Percentiles rank a stretch among this genome's conserved stretches.
These are phyloP conservation scores for Notechis scutatus DNA, from an alignment of 2,113 vertebrate genomes.

Conservation along the genomic window DNA sequence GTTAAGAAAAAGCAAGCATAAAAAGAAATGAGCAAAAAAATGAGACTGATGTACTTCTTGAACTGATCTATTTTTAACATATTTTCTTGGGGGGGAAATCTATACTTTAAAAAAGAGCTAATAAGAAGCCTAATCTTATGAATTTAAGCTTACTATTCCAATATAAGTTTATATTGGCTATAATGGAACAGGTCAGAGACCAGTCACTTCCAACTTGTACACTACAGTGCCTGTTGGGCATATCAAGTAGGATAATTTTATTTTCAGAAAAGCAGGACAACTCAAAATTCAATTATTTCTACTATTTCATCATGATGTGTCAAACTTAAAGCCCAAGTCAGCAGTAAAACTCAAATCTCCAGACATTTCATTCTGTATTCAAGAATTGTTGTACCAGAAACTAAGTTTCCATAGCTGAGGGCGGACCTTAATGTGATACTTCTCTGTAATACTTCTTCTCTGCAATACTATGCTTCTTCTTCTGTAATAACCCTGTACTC, in stretches of 20 bases:
- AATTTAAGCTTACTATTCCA: neutral
- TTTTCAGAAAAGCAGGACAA: neutral
- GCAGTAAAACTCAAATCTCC: neutral
- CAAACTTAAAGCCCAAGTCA: neutral
- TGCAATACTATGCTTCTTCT: no score
- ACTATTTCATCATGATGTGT: neutral
- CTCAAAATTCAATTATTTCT: no score
- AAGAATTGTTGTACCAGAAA: neutral
- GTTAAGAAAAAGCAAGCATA: conserved; percentile 1
- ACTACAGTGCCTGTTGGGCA: neutral
- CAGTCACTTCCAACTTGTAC: neutral
- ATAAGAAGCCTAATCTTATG: neutral
- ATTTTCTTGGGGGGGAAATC: neutral
- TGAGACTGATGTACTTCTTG: neutral
- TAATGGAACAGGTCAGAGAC: neutral
- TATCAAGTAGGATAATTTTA: neutral
- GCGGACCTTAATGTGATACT: no score
- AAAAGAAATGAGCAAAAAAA: neutral
- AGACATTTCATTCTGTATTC: neutral
- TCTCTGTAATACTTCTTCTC: no score
- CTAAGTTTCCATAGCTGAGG: no score
- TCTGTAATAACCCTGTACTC: no score
- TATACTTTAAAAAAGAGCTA: neutral
- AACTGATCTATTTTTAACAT: neutral
- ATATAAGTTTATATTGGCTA: neutral